Conservation (phyloP, 1,140 invertebrate species). For the Drosophila tristis region DNA sequence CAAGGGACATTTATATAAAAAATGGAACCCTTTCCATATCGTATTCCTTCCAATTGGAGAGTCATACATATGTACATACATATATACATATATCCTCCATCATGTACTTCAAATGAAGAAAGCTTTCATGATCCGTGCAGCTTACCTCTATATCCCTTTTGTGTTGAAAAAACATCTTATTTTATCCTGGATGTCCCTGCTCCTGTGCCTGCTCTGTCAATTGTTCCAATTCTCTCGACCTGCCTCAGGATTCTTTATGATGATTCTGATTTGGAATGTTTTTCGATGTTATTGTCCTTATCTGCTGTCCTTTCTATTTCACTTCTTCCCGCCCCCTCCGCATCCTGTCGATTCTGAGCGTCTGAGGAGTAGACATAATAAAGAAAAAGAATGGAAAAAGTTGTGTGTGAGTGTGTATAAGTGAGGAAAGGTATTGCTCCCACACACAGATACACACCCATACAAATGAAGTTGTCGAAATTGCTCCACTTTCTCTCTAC, state of each 20-base stretch:
- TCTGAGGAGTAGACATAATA: conserved; percentile 68
- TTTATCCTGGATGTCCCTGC: no score
- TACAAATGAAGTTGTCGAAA: conserved; percentile 68
- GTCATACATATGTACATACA: no score
- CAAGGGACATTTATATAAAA: not conserved
- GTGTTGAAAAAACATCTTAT: no score
- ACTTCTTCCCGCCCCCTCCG: not conserved
- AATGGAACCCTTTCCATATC: not conserved
- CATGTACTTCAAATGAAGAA: no score
- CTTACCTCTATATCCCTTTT: no score
- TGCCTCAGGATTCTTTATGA: conserved; percentile 34
- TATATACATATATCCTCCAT: no score
- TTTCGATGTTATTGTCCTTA: conserved; percentile 21
- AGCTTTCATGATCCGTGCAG: no score
- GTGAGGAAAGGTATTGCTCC: no score
- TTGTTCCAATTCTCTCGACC: conserved; percentile 3
- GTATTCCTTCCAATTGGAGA: not conserved
- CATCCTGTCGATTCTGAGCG: conserved; percentile 29
- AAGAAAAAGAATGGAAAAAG: conserved; percentile 56
- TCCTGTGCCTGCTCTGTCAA: no score
- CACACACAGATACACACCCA: conserved; percentile 30
- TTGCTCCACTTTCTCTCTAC: conserved; percentile 61
- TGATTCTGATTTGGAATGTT: conserved; percentile 15
- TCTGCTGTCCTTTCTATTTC: conserved; percentile 14
- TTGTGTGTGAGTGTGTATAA: conserved; percentile 31